A percentile compares a stretch with the other conserved stretches of the same genome.
Conservation (phyloP, 2,888 invertebrate species). For the Diplolepis rosae region DNA sequence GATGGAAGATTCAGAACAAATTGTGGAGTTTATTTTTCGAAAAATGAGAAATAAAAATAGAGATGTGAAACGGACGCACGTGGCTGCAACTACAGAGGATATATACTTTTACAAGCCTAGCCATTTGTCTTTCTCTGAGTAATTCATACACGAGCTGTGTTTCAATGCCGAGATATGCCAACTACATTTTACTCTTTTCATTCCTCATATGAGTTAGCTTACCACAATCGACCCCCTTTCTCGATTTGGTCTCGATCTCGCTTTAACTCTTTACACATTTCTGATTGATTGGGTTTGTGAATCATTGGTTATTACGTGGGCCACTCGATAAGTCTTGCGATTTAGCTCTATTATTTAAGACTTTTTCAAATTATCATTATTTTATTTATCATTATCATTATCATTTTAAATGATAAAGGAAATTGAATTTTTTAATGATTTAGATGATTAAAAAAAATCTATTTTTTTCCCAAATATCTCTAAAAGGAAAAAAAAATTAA, state of each 20-base stretch:
- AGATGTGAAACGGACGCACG: background rate
- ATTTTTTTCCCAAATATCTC: no score
- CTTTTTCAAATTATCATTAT: no score
- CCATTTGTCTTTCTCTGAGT: conserved; percentile 46
- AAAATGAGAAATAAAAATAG: background rate
- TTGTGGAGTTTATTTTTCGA: background rate
- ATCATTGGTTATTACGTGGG: no score
- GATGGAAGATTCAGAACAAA: background rate
- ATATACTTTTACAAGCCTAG: conserved; percentile 30
- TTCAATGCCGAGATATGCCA: background rate
- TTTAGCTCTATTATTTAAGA: no score
- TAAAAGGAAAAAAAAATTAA: no score
- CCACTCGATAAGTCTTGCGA: no score
- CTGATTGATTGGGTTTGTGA: conserved; percentile 15
- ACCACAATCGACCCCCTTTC: background rate
- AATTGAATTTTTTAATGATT: no score
- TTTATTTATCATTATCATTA: no score
- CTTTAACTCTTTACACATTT: conserved; percentile 12
- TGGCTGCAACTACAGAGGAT: background rate
- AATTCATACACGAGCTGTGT: conserved; percentile 38
- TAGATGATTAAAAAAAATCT: no score
- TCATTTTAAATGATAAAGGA: no score
- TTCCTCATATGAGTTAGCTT: background rate
- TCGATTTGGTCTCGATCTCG: background rate
- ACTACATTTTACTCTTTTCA: conserved; percentile 21